Evolutionary conservation across 2,888 invertebrate species (phyloP).

Genomic region (Xylota sylvarum): DNA sequence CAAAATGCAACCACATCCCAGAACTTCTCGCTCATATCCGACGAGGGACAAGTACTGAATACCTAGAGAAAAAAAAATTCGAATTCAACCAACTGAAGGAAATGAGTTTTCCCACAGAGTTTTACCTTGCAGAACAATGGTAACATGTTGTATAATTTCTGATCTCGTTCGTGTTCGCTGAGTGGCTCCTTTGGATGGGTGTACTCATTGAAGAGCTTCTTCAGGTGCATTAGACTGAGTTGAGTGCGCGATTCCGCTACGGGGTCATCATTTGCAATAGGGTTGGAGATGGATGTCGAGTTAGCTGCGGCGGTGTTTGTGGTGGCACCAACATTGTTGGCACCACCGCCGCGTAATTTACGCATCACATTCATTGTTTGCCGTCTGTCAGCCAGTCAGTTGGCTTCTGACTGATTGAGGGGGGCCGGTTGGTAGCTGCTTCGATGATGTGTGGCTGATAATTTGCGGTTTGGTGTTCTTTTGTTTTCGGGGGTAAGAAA

Average conservation of each 20-base stretch:
- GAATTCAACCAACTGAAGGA: slow-evolving; percentile 53
- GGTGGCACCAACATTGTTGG: slow-evolving; percentile 83
- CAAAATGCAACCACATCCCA: slow-evolving; percentile 98
- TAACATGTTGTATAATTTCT: slow-evolving; percentile 98
- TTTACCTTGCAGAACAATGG: slow-evolving; percentile 98
- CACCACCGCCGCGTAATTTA: slow-evolving; percentile 90
- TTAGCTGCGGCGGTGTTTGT: slow-evolving; percentile 85
- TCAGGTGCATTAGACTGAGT: slow-evolving; percentile 97
- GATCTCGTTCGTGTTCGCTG: slow-evolving; percentile 93
- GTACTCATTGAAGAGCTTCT: slow-evolving; percentile 98
- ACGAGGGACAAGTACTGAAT: slow-evolving; percentile 96
- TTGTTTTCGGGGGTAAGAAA: slow-evolving; percentile 9
- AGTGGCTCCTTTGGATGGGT: slow-evolving; percentile 94
- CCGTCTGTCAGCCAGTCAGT: slow-evolving; percentile 51
- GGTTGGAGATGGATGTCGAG: slow-evolving; percentile 85
- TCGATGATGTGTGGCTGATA: slow-evolving; percentile 27
- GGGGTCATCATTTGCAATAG: slow-evolving; percentile 84
- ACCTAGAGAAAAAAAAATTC: slow-evolving; percentile 87
- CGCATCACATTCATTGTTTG: slow-evolving; percentile 94
- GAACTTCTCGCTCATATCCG: slow-evolving; percentile 98
- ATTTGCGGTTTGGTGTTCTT: slow-evolving; percentile 59
- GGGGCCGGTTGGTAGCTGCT: slow-evolving; percentile 11
- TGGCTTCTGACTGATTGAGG: slow-evolving; percentile 46
- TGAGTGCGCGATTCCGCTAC: slow-evolving; percentile 91
- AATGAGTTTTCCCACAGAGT: slow-evolving; percentile 55